These are phyloP conservation scores for Xanthia togata DNA, from an alignment of 2,888 invertebrate species.

Conservation along the genomic window DNA sequence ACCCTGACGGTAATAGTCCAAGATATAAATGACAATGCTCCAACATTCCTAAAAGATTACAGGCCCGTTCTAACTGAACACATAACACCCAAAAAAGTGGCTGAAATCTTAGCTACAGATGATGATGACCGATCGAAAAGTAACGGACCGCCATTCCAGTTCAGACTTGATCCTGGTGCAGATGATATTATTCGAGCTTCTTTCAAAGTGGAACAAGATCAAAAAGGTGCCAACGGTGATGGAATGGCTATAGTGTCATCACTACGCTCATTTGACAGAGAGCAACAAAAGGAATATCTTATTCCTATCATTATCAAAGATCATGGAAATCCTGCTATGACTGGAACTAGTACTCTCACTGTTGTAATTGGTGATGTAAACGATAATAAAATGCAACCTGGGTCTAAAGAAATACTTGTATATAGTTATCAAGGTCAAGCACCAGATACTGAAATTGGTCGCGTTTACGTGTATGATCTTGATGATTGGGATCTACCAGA, in stretches of 20 bases:
- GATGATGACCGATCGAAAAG: conserved; percentile 98
- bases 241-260: conserved; percentile 99
- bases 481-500: conserved; percentile 99
- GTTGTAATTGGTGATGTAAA: conserved; percentile 99
- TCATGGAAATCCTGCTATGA: conserved; percentile 98
- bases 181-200: conserved; percentile 98
- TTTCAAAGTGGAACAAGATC: conserved; percentile 99
- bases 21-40: conserved; percentile 98
- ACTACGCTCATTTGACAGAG: conserved; percentile 97
- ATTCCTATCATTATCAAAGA: conserved; percentile 99
- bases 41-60: conserved; percentile 97
- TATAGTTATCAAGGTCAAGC: conserved; percentile 98
- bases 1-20: conserved; percentile 98
- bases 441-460: conserved; percentile 97
- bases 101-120: conserved; percentile 97
- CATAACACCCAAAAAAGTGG: conserved; percentile 96
- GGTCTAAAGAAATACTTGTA: conserved; percentile 98
- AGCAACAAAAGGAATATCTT: conserved; percentile 98
- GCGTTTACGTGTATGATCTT: conserved; percentile 98
- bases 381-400: conserved; percentile 99
- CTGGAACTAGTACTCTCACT: conserved; percentile 98
- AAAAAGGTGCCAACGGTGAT: conserved; percentile 98
- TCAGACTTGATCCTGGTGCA: conserved; percentile 97
- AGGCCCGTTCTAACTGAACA: conserved; percentile 98
- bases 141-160: conserved; percentile 99